Base-by-base conservation (phyloP, 2,797 vertebrate species). In the Mormyrus proboscirostris region DNA sequence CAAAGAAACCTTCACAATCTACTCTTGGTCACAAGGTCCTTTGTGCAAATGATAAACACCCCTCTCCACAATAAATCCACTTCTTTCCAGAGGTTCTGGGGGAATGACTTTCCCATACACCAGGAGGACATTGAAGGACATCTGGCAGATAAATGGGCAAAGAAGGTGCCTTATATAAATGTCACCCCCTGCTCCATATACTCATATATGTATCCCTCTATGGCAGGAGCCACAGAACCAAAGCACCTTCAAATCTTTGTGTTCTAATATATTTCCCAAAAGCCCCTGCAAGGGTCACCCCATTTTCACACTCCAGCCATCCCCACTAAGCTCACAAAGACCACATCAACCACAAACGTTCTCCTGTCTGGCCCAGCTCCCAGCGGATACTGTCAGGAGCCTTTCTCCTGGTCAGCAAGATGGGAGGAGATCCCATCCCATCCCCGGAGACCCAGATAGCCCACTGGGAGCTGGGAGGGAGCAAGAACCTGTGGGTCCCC, bases 261-360 rank as follows among this genome's bases (percentile, higher is more conserved):
- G 14, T 38, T 84, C 19, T 69, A 86, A 89, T 69, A 49, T 82
- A 49, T 57, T 89, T 62, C 88, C 33, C 76, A 89, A 53, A 82
- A 89, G 41, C 79, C 53, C 44, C 76, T 22, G 38, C n/a, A 25
- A 5, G 44, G 10, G 29, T 79, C n/a, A 1, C 53, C 41, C 33
- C 59, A 51, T 85, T 57, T 65, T 65, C 57, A 86, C 41, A 86
- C 82, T 62, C 49, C 47, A 49, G 55, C 59, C n/a, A 41, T 50
- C 59, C 55, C 82, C 47, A 25, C 29, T 41, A 85, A 89, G 55
- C 22, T 25, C 41, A 14, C 41, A 22, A 65, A 62, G 38, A 85
- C 82, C 53, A 16, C 82, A 41, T 69, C 59, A 38, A 49, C 44
- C 38, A 16, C 5, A 55, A 33, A 59, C 4, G 53, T 50, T 19